Conservation (phyloP, 1,140 invertebrate genomes). For the Lucilia cuprina region DNA sequence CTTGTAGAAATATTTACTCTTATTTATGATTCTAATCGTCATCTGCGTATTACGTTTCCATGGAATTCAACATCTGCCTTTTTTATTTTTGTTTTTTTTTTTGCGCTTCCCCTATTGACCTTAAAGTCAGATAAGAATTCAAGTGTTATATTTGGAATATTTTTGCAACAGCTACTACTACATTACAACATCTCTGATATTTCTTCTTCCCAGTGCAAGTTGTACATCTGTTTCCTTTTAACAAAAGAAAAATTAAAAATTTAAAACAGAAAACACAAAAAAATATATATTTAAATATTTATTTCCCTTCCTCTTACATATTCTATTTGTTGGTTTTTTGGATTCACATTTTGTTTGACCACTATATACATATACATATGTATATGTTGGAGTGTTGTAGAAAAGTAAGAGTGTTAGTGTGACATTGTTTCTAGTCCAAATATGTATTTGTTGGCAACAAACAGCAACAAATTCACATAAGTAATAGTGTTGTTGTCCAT, state of each 20-base stretch:
- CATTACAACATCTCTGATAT: too few relatives aligned
- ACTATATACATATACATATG: too few relatives aligned
- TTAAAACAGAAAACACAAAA: too few relatives aligned
- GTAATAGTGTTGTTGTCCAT: neutral
- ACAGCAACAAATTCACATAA: slow-evolving; percentile 7
- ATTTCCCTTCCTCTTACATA: too few relatives aligned
- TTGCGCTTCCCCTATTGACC: neutral
- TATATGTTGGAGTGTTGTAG: neutral
- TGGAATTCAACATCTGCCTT: neutral
- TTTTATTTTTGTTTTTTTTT: neutral
- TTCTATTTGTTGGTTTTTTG: too few relatives aligned
- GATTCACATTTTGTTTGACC: neutral
- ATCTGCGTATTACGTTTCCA: neutral
- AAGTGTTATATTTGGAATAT: neutral
- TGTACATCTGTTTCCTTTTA: too few relatives aligned
- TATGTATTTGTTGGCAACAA: too few relatives aligned
- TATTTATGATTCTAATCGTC: neutral
- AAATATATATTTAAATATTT: too few relatives aligned
- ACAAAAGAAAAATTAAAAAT: too few relatives aligned
- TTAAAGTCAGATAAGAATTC: neutral
- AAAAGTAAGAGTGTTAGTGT: too few relatives aligned
- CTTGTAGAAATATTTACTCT: neutral
- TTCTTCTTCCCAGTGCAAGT: too few relatives aligned
- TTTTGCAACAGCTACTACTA: neutral
- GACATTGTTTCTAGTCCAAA: too few relatives aligned